Conservation (phyloP, 1,140 invertebrate genomes). For the Arctopsyche grandis region DNA sequence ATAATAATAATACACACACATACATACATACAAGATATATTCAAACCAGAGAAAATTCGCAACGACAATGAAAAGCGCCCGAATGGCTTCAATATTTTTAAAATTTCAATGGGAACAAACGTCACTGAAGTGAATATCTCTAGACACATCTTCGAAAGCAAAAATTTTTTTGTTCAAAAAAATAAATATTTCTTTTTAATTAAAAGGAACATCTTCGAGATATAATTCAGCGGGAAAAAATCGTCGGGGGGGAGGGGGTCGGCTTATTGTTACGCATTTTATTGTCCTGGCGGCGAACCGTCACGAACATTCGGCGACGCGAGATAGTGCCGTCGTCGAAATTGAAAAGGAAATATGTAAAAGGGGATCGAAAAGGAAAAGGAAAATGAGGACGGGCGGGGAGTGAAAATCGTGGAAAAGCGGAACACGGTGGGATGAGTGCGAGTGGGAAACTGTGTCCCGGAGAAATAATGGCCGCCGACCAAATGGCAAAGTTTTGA, state of each 20-base stretch:
- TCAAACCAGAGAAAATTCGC: too few relatives aligned
- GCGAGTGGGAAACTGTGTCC: background rate
- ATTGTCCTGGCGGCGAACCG: conserved; percentile 9
- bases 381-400: background rate
- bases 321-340: conserved; percentile 15
- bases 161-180: background rate
- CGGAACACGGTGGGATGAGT: background rate
- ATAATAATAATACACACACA: too few relatives aligned
- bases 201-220: background rate
- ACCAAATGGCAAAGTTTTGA: conserved; percentile 35
- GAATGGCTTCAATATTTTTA: background rate
- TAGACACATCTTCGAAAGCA: background rate
- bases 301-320: background rate
- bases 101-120: background rate
- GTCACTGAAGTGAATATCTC: background rate
- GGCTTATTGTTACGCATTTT: conserved; percentile 30
- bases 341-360: conserved; percentile 34
- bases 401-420: background rate
- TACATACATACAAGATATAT: too few relatives aligned
- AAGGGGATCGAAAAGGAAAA: background rate
- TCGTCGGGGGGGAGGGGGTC: background rate
- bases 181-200: conserved; percentile 19
- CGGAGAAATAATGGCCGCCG: conserved; percentile 15
- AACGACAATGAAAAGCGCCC: too few relatives aligned
- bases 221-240: conserved; percentile 6